Percentiles rank a stretch among this genome's conserved stretches.
Evolutionary conservation across 2,888 invertebrate species (phyloP).

Genomic region (Protonemura montana): DNA sequence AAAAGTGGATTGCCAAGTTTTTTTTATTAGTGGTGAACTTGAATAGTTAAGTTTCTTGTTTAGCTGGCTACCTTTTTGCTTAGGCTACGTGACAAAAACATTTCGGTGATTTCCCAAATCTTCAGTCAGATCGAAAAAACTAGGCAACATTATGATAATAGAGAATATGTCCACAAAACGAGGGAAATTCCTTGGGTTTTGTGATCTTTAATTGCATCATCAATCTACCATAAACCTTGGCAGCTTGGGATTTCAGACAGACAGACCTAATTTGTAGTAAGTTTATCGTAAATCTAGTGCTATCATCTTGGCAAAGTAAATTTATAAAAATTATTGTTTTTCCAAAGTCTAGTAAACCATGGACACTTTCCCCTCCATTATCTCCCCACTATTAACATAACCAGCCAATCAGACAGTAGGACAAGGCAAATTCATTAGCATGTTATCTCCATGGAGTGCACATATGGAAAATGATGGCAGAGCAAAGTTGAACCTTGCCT

Average conservation of each 20-base stretch:
- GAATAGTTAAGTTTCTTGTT: background rate
- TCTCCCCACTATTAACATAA: background rate
- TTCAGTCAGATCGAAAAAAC: no score
- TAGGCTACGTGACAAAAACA: background rate
- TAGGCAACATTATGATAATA: no score
- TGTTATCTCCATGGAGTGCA: slow-evolving; percentile 38
- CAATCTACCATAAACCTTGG: background rate
- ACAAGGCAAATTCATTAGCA: slow-evolving; percentile 37
- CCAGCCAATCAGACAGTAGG: background rate
- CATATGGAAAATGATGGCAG: slow-evolving; percentile 19
- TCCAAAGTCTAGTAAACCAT: background rate
- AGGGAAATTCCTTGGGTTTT: background rate
- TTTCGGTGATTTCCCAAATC: background rate
- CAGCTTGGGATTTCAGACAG: background rate
- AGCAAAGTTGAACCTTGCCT: slow-evolving; percentile 32
- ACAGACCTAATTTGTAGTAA: background rate
- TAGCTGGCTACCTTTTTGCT: background rate
- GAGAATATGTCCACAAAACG: background rate
- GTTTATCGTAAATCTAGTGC: background rate
- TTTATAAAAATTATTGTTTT: background rate
- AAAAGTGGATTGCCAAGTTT: background rate
- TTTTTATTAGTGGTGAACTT: background rate
- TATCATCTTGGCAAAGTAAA: background rate
- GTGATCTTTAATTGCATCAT: background rate
- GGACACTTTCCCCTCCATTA: slow-evolving; percentile 13